Conservation (phyloP, 2,113 vertebrate genomes). For the Microtus richardsoni region DNA sequence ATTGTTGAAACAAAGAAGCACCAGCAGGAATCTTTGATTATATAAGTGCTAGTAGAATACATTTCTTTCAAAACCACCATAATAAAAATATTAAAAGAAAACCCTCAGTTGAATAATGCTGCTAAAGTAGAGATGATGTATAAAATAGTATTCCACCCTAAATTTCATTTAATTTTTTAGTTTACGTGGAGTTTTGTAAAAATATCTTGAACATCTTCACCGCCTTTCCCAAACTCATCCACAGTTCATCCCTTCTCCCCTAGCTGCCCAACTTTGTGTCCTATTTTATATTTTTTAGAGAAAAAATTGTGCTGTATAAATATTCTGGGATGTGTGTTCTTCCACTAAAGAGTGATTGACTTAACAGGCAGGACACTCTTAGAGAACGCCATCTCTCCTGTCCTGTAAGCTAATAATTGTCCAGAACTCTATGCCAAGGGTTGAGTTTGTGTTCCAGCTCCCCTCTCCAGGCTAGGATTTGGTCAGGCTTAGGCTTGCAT, state of each 20-base stretch:
- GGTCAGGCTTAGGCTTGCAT: no score
- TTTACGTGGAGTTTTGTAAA: background rate
- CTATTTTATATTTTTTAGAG: background rate
- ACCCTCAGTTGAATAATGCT: background rate
- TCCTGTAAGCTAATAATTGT: background rate
- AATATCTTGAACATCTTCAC: background rate
- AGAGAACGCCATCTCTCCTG: background rate
- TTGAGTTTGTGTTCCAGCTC: background rate
- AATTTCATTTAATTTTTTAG: background rate
- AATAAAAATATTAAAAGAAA: constrained; percentile 16
- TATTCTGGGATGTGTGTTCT: background rate
- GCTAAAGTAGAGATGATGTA: background rate
- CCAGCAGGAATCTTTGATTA: constrained; percentile 5
- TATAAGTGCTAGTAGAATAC: background rate
- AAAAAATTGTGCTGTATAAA: background rate
- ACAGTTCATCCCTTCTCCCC: background rate
- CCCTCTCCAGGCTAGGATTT: background rate
- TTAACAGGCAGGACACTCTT: background rate
- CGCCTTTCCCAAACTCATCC: background rate
- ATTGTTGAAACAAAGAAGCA: background rate
- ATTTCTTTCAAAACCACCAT: background rate
- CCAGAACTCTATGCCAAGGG: background rate
- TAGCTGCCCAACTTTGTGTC: background rate
- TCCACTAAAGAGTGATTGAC: background rate
- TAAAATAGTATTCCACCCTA: background rate